Percentiles rank a stretch among this genome's conserved stretches.
Conservation (phyloP, 2,888 invertebrate genomes). For the Odontomyia ornata region DNA sequence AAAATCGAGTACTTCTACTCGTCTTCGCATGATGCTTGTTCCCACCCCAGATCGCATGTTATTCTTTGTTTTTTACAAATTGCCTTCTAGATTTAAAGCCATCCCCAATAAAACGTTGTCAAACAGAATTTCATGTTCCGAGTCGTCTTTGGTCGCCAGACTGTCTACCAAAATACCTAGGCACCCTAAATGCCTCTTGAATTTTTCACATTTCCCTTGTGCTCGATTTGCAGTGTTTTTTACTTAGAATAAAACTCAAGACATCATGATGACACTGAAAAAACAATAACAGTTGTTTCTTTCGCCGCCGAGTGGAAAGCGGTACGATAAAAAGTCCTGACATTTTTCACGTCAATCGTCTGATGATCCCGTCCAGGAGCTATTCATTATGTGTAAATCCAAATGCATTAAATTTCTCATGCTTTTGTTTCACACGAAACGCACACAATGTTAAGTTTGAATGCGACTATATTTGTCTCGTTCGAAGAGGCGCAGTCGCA, state of each 20-base stretch:
- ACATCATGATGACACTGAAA: constrained; percentile 33
- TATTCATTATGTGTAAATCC: constrained; percentile 22
- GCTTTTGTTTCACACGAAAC: not conserved
- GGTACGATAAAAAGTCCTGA: constrained; percentile 22
- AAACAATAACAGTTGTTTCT: constrained; percentile 40
- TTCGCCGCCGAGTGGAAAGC: constrained; percentile 15
- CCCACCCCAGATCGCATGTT: too few species aligned
- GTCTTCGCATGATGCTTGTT: too few species aligned
- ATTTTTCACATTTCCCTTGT: not conserved
- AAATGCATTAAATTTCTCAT: constrained; percentile 7
- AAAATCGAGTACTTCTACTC: too few species aligned
- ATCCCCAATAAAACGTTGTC: too few species aligned
- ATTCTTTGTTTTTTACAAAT: not conserved
- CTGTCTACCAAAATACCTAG: constrained; percentile 18
- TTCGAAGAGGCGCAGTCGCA: not conserved
- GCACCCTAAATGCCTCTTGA: not conserved
- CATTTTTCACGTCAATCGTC: constrained; percentile 19
- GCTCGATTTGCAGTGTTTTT: not conserved
- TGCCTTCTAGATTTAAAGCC: not conserved
- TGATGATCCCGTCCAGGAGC: constrained; percentile 30
- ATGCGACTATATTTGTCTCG: not conserved
- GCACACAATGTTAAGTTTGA: not conserved
- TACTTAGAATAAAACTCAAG: constrained; percentile 4
- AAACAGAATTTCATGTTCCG: too few species aligned
- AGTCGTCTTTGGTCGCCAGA: constrained; percentile 33